Evolutionary conservation across 2,113 vertebrate genomes (phyloP).

Genomic region (Egretta garzetta): DNA sequence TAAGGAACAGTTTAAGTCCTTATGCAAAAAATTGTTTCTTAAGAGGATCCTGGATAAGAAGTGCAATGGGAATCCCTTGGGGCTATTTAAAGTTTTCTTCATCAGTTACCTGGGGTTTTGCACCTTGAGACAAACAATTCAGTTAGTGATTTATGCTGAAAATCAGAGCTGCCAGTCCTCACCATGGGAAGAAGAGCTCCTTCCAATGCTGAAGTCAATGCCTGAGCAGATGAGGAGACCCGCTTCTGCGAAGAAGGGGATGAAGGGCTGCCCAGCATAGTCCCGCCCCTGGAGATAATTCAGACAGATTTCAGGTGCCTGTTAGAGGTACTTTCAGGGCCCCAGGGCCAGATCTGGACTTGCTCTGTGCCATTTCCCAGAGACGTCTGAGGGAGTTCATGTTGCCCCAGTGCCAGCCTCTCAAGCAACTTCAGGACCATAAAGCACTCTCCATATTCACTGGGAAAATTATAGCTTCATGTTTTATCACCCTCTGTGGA

Average conservation of each 20-base stretch:
- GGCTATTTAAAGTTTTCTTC: neutral
- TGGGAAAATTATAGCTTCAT: neutral
- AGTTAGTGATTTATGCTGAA: neutral
- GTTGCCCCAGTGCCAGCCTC: accelerated
- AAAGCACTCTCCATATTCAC: neutral
- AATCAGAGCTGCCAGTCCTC: neutral
- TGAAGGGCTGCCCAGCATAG: neutral
- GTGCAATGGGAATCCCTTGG: neutral
- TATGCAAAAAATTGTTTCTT: neutral
- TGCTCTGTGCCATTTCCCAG: neutral
- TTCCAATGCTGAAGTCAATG: neutral
- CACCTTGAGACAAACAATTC: neutral
- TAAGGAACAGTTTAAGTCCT: neutral
- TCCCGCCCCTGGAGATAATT: neutral
- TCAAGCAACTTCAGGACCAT: neutral
- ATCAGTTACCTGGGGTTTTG: neutral
- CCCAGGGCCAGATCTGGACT: neutral
- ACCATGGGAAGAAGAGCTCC: neutral
- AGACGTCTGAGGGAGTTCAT: neutral
- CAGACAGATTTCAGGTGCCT: neutral
- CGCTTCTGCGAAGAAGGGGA: accelerated
- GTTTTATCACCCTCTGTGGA: neutral
- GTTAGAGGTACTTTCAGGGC: neutral
- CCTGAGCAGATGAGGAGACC: neutral
- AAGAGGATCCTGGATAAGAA: neutral